Base-by-base conservation (phyloP, 2,888 invertebrate genomes). In the Volucella bombylans region DNA sequence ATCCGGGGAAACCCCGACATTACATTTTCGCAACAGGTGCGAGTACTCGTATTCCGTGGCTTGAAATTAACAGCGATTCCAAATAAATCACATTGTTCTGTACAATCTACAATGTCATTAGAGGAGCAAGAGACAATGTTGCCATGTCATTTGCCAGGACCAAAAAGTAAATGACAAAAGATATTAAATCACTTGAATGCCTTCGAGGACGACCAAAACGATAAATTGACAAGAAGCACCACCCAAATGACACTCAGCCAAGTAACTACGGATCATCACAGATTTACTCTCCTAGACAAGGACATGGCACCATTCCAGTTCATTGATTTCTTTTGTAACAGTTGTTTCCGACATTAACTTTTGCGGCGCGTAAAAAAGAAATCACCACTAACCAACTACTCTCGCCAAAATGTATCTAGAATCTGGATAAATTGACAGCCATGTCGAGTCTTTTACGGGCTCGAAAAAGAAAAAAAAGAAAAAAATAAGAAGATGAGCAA, bases 271-370 rank as follows among this genome's bases (percentile, higher is more conserved):
- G 68, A 45, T 64, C 45, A 64, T 67, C 49, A 67, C 52, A 45
- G 62, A 78, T 65, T 67, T 74, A 12, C 52, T 39, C 65, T 76
- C 54, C 62, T 57, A 64, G 62, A 31, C 65, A 74, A 74, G 83
- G 79, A 76, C 69, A 71, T 41, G 57, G 57, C 82, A 80, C 81
- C 89, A 90, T 92, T 92, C 92, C 92, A 90, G 90, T 90, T 92
- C 92, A 92, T 92, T 92, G 92, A 90, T 89, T 90, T 89, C 91
- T 90, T 92, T 92, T 89, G 92, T 90, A 92, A 91, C 92, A 92
- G 91, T 92, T 92, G 92, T 90, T 91, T 90, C 89, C 91, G 91
- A 92, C 91, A 90, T 91, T 91, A 90, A 90, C 54, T 71, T 61
- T 71, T 71, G 64, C 41, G 14, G 57, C 52, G 72, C 55, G 57